These are phyloP conservation scores for Hesperophylax magnus DNA, from an alignment of 1,140 invertebrate genomes.

Conservation along the genomic window DNA sequence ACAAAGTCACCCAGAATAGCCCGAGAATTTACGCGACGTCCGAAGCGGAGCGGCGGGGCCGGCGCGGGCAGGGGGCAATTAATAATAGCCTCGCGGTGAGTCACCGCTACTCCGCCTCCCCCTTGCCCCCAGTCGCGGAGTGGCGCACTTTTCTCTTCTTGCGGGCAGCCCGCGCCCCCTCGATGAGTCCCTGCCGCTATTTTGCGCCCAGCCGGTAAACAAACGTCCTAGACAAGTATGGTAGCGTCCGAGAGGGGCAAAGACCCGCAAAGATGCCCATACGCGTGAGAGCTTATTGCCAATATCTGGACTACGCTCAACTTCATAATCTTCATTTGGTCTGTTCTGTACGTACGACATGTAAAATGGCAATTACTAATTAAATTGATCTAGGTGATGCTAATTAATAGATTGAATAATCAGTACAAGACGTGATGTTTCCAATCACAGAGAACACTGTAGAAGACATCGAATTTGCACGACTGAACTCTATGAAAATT, in stretches of 20 bases:
- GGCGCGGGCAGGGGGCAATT: constrained; percentile 31
- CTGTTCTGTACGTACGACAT: no score
- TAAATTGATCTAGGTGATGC: not conserved
- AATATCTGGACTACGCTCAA: not conserved
- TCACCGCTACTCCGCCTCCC: constrained; percentile 24
- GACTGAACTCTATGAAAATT: no score
- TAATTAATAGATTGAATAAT: not conserved
- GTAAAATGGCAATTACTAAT: no score
- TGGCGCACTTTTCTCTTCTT: no score
- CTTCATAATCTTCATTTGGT: no score
- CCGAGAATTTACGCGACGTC: constrained; percentile 41
- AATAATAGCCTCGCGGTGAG: constrained; percentile 47
- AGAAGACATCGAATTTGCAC: no score
- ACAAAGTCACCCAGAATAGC: constrained; percentile 33
- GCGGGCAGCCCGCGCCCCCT: not conserved
- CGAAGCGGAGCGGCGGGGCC: not conserved
- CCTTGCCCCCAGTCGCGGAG: no score
- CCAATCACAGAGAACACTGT: not conserved
- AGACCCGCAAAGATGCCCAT: constrained; percentile 16
- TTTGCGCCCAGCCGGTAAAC: constrained; percentile 52
- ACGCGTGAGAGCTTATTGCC: not conserved
- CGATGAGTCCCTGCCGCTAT: constrained; percentile 50
- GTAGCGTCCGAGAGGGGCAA: constrained; percentile 43
- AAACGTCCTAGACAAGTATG: constrained; percentile 54
- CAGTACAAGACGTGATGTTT: not conserved